Evolutionary conservation across 2,113 vertebrate genomes (phyloP), one percentile per base, ranked within the genome.

Genomic region (Myiozetetes cayanensis): DNA sequence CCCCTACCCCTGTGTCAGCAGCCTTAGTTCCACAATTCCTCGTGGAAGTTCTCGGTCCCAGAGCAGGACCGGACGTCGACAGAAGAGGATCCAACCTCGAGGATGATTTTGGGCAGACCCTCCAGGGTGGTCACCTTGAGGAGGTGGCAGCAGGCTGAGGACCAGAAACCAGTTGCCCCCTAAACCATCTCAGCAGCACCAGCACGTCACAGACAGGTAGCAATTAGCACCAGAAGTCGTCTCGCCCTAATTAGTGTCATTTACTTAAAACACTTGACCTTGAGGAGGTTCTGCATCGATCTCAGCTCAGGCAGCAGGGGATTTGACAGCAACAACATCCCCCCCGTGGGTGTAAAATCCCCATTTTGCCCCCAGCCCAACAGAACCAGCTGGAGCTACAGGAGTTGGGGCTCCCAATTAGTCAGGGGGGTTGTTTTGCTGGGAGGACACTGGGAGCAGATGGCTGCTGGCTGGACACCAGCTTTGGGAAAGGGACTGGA

Each of bases 251-350:
- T 94, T 91, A 91, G 80, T 18, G 68, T 91, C 74, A 81, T 93
- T 90, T 90, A 44, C 82, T 87, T 75, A 66, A 76, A 76, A 76
- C 12, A 4, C 65, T 80, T 21, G 63, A 94, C 86, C 86, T 87
- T 77, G 86, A 90, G 47, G 74, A 87, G 86, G 68, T 84, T 84
- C 76, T 20, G 8, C 61, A 58, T 80, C 18, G 14, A 76, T 80
- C 87, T 56, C 41, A 5, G 37, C 68, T 56, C 35, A 41, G 46
- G 33, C 22, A 1, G 31, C 16, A 33, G 68, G 55, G 78, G 73
- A 22, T 49, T 44, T 80, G 78, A 75, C 4, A 50, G 58, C 77
- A 76, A 72, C 41, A 31, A 31, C 61, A 14, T 33, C 67, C 72
- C 73, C 66, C 44, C 8, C 0, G 4, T 37, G 2, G 37, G 2